Base-by-base conservation (phyloP, 2,888 invertebrate species). In the Melinopterus prodromus region DNA sequence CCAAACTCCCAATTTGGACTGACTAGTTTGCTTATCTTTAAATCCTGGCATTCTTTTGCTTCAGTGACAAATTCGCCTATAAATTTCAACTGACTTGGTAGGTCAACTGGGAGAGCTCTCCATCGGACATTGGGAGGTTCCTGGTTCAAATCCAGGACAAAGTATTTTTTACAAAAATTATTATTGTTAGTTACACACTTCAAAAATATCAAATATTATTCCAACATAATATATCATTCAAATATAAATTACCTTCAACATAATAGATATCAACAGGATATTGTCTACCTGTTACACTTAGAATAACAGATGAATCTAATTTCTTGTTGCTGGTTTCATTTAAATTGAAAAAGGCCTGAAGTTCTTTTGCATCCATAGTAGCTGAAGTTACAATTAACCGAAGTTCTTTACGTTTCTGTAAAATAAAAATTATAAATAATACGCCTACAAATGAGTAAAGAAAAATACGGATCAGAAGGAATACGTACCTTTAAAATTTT, bases 331-430 rank as follows among this genome's bases (percentile, higher is more conserved):
- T 86, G 6, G 88, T 86, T 74, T 88, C 89, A 2, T 89, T 88
- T 0, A 91, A 77, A 89, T 95, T 95, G 87, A 97, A 97, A 89
- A 96, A 97, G 81, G 94, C 92, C 71, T 92, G 92, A 12, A 97
- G 90, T 83, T 95, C 94, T 87, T 97, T 95, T 0, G 98, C 99
- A 89, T 99, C 98, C 86, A 99, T 93, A 0, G 99, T 99, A 0
- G 99, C 99, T 0, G 99, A 99, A 0, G 98, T 96, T 36, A 99
- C 93, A 2, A 99, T 93, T 0, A 99, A 87, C 84, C 95, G 94
- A 0, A 99, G 89, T 82, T 94, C 95, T 84, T 92, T 93, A 6
- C 98, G 92, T 90, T 96, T 97, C 93, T 94, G 78, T 0, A 77
- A 36, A 71, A 14, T 70, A 79, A 82, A 37, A 79, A 76, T n/a